Conservation (phyloP, 2,888 invertebrate genomes). For the Eledona agricola region DNA sequence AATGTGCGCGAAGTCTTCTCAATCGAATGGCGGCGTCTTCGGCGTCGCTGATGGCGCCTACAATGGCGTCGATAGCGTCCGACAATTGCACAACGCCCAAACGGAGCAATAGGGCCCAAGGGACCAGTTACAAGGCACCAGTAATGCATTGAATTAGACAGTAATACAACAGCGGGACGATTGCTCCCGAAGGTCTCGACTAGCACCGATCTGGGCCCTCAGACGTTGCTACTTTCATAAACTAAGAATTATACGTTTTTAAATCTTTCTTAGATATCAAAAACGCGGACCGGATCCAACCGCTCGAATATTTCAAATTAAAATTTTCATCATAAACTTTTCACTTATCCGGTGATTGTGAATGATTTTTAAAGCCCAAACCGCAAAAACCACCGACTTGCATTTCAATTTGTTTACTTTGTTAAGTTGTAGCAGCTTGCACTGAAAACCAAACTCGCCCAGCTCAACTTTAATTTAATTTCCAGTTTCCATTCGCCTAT, state of each 20-base stretch:
- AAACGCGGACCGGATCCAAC: no score
- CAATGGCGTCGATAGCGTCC: constrained; percentile 56
- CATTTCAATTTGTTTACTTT: no score
- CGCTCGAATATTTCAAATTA: no score
- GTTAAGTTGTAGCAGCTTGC: no score
- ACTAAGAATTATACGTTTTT: constrained; percentile 41
- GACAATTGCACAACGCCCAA: constrained; percentile 61
- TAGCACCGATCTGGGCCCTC: constrained; percentile 41
- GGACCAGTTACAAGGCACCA: constrained; percentile 63
- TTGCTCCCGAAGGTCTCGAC: constrained; percentile 45
- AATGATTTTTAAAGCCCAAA: no score
- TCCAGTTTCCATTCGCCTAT: no score
- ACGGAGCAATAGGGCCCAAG: constrained; percentile 58
- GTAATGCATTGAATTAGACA: constrained; percentile 70
- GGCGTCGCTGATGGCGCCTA: constrained; percentile 52
- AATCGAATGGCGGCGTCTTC: constrained; percentile 35
- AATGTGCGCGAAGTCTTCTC: constrained; percentile 5
- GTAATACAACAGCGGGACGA: constrained; percentile 64
- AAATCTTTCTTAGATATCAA: constrained; percentile 33
- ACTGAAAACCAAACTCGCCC: no score
- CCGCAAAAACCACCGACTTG: no score
- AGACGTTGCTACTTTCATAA: constrained; percentile 41
- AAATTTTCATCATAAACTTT: no score
- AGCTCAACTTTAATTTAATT: no score
- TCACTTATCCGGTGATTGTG: no score